These are phyloP conservation scores for Sapayoa aenigma DNA, from an alignment of 2,113 vertebrate species.

Conservation along the genomic window DNA sequence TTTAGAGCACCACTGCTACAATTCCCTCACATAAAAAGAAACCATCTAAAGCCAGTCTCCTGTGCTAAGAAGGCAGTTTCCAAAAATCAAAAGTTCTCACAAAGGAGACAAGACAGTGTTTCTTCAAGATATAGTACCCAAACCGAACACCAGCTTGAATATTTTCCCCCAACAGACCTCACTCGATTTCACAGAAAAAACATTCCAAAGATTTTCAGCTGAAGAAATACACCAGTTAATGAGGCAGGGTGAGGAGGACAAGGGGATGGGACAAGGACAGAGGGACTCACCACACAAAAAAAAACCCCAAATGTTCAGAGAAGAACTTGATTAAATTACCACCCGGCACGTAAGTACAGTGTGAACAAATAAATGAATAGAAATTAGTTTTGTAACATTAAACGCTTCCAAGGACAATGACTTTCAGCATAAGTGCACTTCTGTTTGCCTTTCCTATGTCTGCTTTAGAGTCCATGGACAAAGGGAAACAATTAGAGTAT, in stretches of 20 bases:
- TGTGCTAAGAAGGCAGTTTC: neutral
- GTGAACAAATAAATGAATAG: neutral
- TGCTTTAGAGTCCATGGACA: neutral
- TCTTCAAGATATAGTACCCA: neutral
- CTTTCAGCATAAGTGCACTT: neutral
- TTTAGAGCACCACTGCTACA: neutral
- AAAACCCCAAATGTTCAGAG: neutral
- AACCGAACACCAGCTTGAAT: neutral
- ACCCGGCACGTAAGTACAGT: neutral
- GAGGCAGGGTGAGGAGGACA: rapidly evolving
- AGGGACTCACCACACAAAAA: neutral
- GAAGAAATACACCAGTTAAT: neutral
- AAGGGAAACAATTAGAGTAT: neutral
- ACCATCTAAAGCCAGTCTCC: neutral
- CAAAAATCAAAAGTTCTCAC: neutral
- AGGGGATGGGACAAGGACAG: neutral
- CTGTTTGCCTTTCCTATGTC: neutral
- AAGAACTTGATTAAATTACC: neutral
- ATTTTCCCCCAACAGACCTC: neutral
- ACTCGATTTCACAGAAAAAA: neutral
- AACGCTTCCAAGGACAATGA: neutral
- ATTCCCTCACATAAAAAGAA: neutral
- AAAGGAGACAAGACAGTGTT: neutral
- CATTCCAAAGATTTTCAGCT: neutral
- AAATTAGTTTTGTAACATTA: neutral